Evolutionary conservation across 2,888 invertebrate genomes (phyloP), one percentile per base, ranked within the genome.

Genomic region (Eutolmus rufibarbis): DNA sequence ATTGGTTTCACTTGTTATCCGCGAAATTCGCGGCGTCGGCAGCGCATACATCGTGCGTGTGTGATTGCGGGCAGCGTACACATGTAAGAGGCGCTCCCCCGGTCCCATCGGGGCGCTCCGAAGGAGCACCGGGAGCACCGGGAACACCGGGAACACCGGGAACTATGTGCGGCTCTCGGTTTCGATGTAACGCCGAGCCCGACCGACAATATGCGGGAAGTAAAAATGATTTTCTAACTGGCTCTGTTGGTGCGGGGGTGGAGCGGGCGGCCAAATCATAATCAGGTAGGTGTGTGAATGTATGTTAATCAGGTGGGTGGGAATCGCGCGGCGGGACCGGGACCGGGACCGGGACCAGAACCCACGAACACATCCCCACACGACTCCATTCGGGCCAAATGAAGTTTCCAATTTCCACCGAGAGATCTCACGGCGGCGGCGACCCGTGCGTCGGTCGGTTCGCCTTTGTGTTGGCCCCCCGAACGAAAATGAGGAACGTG

Each of bases 211-310:
- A 87, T 88, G 88, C 88, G 88, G 88, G 88, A 86, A 87, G 87
- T 88, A 88, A 88, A 88, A 88, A 88, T 88, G 86, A 88, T 88
- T 88, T 86, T 88, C 87, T 82, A 87, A 87, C 87, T 87, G 46
- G 86, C 78, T 34, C 28, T 31, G 40, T 1, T 12, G 85, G 74
- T 43, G 85, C 40, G 74, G 19, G 43, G 14, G 4, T 31, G 84
- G 40, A 12, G 76, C 84, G 51, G 86, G 43, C 46, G 76, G 74
- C 86, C 86, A 86, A 78, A 84, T 86, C 87, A 86, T 76, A 88
- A 84, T 84, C 84, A 86, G 86, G 74, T 86, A 87, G 23, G 81
- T 74, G 76, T 46, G 12, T 8, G 87, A 23, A 56, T 84, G 87
- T 78, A 77, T 82, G 76, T 87, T 56, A 37, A 76, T 81, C 79